These are phyloP conservation scores for Mythimna albipuncta DNA, from an alignment of 2,888 invertebrate species.

Conservation along the genomic window DNA sequence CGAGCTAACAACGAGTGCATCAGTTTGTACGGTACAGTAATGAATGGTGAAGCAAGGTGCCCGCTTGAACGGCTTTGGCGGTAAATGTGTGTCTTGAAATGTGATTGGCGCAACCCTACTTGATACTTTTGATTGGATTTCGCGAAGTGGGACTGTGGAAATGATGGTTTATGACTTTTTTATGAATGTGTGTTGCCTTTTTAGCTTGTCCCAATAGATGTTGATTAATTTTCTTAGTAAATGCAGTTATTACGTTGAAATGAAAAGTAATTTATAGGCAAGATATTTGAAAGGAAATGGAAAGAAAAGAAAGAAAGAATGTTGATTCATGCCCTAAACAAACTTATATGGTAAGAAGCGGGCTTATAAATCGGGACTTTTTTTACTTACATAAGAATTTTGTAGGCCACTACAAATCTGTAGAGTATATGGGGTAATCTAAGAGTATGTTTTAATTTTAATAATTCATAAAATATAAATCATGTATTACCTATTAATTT, in stretches of 20 bases:
- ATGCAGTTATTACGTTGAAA: not conserved
- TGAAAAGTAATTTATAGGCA: too few species aligned
- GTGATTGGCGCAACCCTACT: constrained; percentile 76
- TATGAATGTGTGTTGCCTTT: not conserved
- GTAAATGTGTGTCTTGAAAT: constrained; percentile 86
- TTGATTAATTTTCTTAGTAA: not conserved
- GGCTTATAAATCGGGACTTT: too few species aligned
- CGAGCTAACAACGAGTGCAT: constrained; percentile 82
- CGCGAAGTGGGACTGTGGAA: constrained; percentile 4
- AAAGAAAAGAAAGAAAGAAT: too few species aligned
- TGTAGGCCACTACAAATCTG: too few species aligned
- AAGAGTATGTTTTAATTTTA: too few species aligned
- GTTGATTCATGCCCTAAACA: too few species aligned
- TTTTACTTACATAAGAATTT: too few species aligned
- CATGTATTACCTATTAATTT: too few species aligned
- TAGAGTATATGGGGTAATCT: too few species aligned
- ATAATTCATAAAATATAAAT: too few species aligned
- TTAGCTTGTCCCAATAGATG: not conserved
- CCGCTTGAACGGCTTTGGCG: constrained; percentile 85
- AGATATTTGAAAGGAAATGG: too few species aligned
- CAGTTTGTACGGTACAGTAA: constrained; percentile 84
- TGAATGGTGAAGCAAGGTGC: constrained; percentile 88
- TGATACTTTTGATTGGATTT: constrained; percentile 77
- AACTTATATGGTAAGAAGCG: too few species aligned
- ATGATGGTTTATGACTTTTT: constrained; percentile 10